These are phyloP conservation scores for Lithophane socia DNA, from an alignment of 2,888 invertebrate species.

Conservation along the genomic window DNA sequence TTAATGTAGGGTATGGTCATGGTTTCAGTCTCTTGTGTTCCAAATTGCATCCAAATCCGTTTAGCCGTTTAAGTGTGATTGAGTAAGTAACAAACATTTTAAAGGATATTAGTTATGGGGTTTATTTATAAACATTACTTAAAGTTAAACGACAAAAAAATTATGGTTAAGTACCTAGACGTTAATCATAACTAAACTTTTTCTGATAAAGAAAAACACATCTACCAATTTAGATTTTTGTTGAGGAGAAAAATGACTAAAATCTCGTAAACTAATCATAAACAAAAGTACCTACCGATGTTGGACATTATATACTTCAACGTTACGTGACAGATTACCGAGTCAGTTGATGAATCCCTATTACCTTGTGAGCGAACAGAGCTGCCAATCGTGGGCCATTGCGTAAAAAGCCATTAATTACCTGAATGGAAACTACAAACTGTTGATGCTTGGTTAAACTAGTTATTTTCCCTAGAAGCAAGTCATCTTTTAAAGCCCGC, in stretches of 20 bases:
- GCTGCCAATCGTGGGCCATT: conserved; percentile 14
- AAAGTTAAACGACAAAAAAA: no score
- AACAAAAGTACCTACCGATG: conserved; percentile 21
- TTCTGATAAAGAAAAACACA: no score
- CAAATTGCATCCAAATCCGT: no score
- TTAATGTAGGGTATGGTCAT: no score
- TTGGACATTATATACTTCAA: conserved; percentile 29
- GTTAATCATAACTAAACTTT: no score
- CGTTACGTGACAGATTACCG: conserved; percentile 33
- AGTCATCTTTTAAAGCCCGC: neutral
- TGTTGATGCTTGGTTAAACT: neutral
- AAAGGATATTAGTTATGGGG: neutral
- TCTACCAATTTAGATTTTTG: neutral
- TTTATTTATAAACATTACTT: no score
- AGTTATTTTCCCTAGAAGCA: conserved; percentile 3
- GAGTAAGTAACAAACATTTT: neutral
- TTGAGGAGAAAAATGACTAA: conserved; percentile 4
- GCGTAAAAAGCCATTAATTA: conserved; percentile 23
- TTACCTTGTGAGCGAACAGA: conserved; percentile 6
- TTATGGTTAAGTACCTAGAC: no score
- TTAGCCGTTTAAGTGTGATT: no score
- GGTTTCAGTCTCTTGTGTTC: no score
- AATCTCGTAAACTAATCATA: neutral
- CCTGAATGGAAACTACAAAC: conserved; percentile 4
- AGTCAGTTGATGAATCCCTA: conserved; percentile 34